phyloP scores from a whole-genome alignment of 2,113 vertebrate genomes.

The Phalacrocorax aristotelis region DNA sequence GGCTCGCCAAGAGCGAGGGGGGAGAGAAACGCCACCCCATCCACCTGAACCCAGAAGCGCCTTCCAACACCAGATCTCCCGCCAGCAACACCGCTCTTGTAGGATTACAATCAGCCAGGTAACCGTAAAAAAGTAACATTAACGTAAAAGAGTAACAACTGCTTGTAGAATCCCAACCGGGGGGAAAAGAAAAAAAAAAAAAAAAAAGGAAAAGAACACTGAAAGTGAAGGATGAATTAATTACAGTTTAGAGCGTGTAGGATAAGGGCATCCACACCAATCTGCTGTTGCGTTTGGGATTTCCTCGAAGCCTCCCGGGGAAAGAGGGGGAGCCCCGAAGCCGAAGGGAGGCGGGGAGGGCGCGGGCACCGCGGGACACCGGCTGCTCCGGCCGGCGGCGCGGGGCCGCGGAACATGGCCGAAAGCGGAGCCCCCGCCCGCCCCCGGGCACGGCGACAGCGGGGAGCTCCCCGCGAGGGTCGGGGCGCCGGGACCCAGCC shows the following conservation, averaged over 20 bases:
- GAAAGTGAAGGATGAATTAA: not conserved
- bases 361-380: not conserved
- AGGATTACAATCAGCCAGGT: not conserved
- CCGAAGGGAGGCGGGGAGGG: not conserved
- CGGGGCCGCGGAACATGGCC: not conserved
- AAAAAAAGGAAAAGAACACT: not conserved
- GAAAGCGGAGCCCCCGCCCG: too few species aligned
- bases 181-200: not conserved
- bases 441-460: too few species aligned
- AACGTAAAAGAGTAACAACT: not conserved
- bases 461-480: too few species aligned
- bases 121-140: not conserved
- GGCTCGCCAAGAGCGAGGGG: accelerated
- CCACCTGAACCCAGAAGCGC: not conserved
- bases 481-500: too few species aligned
- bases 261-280: not conserved
- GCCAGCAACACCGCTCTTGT: accelerated
- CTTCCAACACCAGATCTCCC: not conserved
- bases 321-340: not conserved
- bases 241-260: not conserved
- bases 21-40: not conserved
- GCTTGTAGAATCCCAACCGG: not conserved
- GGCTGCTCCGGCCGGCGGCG: not conserved
- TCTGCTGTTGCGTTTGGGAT: too few species aligned
- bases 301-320: not conserved